Evolutionary conservation across 2,113 vertebrate genomes (phyloP), one percentile per base, ranked within the genome.

Genomic region (Rhinolophus ferrumequinum): DNA sequence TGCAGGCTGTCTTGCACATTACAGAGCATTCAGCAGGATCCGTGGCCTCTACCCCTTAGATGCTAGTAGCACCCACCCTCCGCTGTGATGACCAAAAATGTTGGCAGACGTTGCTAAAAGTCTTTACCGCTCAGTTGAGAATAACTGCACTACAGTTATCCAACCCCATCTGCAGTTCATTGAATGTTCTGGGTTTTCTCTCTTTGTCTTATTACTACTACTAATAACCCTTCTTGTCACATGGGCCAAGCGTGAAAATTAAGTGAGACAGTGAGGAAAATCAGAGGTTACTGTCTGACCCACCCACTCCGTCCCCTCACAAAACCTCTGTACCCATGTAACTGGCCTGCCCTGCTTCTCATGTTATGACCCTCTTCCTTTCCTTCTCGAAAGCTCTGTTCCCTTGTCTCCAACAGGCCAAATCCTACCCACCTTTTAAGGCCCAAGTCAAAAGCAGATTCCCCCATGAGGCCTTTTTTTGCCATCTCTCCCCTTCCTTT

Each of bases 1-100:
- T 66, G 14, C 52, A 54, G 3, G 22, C 8, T 50, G 22, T 90
- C 56, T 44, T 67, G 3, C 13, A 30, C 3, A 18, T 5, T 52
- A 2, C 2, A 18, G 8, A 41, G 35, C 9, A 15, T 2, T 24
- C 0, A 58, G 54, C 21, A 26, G 41, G 38, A n/a, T 3, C 21
- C 7, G 26, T 85, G 35, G 18, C 35, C 66, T 38, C 77, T 28
- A 30, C 4, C 33, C 13, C 6, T 16, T 16, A 67, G 41, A 44
- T 54, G 38, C 18, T 2, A 33, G 14, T 2, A 52, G 38, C 11
- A 8, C 0, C 13, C 50, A 62, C 0, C 0, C 21, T 82, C n/a
- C 3, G 16, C 0, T 6, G 41, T 38, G 73, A 76, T 0, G 12
- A 35, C 28, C 30, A 79, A 26, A 38, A 69, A n/a, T 19, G 14